phyloP scores from a whole-genome alignment of 2,888 invertebrate species.

The Glyphotaelius pellucidus region DNA sequence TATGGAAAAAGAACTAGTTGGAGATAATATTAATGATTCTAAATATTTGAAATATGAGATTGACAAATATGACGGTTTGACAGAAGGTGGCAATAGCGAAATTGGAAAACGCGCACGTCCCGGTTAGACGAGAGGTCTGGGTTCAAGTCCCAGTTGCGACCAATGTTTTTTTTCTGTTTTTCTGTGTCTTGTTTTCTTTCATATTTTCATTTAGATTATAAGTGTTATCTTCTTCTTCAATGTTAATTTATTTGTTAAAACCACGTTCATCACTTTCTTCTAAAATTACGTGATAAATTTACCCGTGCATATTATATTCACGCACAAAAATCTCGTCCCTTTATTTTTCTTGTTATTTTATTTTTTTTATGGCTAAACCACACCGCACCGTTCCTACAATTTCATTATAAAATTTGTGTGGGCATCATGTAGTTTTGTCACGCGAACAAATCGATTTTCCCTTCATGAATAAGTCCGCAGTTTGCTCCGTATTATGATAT shows the following conservation, averaged over 20 bases:
- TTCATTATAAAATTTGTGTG: not conserved
- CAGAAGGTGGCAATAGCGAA: too few relatives aligned
- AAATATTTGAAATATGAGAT: too few relatives aligned
- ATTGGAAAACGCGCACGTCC: too few relatives aligned
- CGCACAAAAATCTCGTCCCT: not conserved
- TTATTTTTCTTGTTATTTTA: not conserved
- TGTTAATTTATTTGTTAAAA: not conserved
- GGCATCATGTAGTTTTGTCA: not conserved
- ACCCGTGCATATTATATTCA: not conserved
- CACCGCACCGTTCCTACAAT: not conserved
- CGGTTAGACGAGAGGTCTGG: too few relatives aligned
- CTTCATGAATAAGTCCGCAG: not conserved
- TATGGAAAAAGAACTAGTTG: too few relatives aligned
- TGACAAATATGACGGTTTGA: too few relatives aligned
- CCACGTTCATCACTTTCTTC: not conserved
- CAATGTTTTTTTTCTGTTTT: too few relatives aligned
- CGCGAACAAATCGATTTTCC: not conserved
- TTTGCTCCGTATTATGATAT: not conserved
- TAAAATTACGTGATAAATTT: not conserved
- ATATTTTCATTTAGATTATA: too few relatives aligned
- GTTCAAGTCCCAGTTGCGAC: too few relatives aligned
- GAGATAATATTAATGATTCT: too few relatives aligned
- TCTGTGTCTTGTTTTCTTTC: too few relatives aligned
- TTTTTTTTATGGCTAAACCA: slow-evolving; percentile 15
- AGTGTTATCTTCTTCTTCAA: too few relatives aligned